Evolutionary conservation across 1,140 invertebrate species (phyloP), one percentile per base, ranked within the genome.

Genomic region (Ericerus pela): DNA sequence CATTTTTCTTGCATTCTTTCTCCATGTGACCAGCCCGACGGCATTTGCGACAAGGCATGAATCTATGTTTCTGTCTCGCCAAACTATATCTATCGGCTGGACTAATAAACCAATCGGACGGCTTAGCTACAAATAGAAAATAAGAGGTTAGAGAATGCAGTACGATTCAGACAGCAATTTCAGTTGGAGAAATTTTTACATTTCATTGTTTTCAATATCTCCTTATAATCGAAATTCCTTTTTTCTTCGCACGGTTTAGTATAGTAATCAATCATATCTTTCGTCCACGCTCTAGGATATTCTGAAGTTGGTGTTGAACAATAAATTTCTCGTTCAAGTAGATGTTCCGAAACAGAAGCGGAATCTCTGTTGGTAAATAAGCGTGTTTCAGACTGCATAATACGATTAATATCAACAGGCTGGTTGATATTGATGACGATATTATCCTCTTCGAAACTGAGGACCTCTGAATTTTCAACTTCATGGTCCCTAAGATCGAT

Each of bases 181-280:
- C 30, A 8, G 30, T 33, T 33, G 30, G n/a, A 33, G 8, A 33
- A 33, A 33, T n/a, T 33, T 10, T 33, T 33, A 47, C 41, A 47
- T 20, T 47, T 24, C 6, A 47, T 47, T 3, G 22, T 22, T 3
- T 24, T 24, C 41, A 47, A 14, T 24, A 47, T 22, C 26, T 22
- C 20, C 10, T 14, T 24, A 24, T 47, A 22, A 24, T 47, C 41
- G 20, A 47, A 47, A 16, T 47, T 20, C 26, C 26, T 47, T 8
- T 22, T 8, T 4, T 24, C 3, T 24, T 47, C 41, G 20, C 26
- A 10, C 8, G 41, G 41, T 24, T 47, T 24, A 16, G 26, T 24
- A 22, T 47, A 47, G 26, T 47, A 47, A 14, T 24, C 20, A 24
- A 47, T 47, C 41, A 47, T 47, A 10, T 47, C 41, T 22, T 47